These are phyloP conservation scores for Helicoverpa assulta DNA, from an alignment of 2,888 invertebrate species.

Conservation along the genomic window DNA sequence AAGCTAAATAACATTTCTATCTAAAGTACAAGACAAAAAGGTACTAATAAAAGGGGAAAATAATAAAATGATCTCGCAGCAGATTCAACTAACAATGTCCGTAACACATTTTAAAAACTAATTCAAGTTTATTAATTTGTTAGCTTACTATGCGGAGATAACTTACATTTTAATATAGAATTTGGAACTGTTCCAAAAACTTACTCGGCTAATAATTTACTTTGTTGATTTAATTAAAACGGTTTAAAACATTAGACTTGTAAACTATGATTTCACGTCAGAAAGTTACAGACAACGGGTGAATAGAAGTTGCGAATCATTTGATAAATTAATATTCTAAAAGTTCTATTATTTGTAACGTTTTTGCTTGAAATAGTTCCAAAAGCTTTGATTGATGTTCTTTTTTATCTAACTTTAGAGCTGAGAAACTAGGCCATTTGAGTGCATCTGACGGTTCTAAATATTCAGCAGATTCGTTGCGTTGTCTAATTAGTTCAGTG, in stretches of 20 bases:
- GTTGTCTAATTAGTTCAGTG: slow-evolving; percentile 17
- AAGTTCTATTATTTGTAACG: slow-evolving; percentile 34
- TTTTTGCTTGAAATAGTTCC: slow-evolving; percentile 39
- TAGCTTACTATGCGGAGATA: slow-evolving; percentile 47
- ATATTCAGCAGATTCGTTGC: slow-evolving; percentile 22
- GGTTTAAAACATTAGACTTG: slow-evolving; percentile 49
- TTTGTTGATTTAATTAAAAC: slow-evolving; percentile 61
- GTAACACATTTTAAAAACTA: slow-evolving; percentile 39
- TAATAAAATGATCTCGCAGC: slow-evolving; percentile 20
- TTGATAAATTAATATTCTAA: slow-evolving; percentile 45
- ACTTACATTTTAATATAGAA: slow-evolving; percentile 53
- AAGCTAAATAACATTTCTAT: not conserved
- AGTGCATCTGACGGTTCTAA: not conserved
- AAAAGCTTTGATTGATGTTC: slow-evolving; percentile 23
- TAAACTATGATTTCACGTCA: slow-evolving; percentile 48
- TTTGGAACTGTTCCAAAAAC: slow-evolving; percentile 57
- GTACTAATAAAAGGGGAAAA: slow-evolving; percentile 14
- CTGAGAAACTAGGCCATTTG: not conserved
- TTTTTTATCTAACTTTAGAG: slow-evolving; percentile 6
- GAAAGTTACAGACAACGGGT: slow-evolving; percentile 47
- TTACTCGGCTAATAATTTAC: slow-evolving; percentile 51
- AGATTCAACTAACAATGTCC: slow-evolving; percentile 19
- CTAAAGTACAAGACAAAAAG: slow-evolving; percentile 1
- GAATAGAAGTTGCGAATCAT: slow-evolving; percentile 41
- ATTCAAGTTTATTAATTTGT: slow-evolving; percentile 56